These are phyloP conservation scores for Cnemophilus loriae DNA, from an alignment of 2,113 vertebrate species.

Conservation along the genomic window DNA sequence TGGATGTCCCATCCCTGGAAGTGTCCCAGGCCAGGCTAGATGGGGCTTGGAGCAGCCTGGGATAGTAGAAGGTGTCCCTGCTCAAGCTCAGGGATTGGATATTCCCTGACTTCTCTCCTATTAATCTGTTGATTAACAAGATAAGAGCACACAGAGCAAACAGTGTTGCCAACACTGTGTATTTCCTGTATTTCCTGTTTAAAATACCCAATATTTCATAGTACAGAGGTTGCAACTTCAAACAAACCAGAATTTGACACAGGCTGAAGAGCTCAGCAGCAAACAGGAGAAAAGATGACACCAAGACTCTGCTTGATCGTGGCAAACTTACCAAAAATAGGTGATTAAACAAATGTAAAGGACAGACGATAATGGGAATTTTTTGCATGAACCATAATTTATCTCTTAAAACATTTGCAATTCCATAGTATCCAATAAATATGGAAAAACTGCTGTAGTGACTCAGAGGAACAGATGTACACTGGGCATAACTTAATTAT, in stretches of 20 bases:
- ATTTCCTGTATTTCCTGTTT: background rate
- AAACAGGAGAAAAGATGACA: background rate
- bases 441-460: background rate
- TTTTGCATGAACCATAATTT: background rate
- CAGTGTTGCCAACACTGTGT: background rate
- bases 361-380: background rate
- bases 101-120: background rate
- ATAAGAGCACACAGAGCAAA: background rate
- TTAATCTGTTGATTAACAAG: background rate
- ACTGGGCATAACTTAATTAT: background rate
- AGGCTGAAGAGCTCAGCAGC: background rate
- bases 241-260: background rate
- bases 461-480: background rate
- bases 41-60: background rate
- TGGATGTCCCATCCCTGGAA: background rate
- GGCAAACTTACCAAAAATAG: background rate
- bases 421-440: background rate
- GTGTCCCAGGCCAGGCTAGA: background rate
- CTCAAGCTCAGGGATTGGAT: background rate
- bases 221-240: background rate
- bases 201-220: background rate
- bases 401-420: background rate
- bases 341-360: background rate
- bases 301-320: background rate
- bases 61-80: background rate